Conservation (phyloP, 2,113 vertebrate genomes). For the Harpagus bidentatus region DNA sequence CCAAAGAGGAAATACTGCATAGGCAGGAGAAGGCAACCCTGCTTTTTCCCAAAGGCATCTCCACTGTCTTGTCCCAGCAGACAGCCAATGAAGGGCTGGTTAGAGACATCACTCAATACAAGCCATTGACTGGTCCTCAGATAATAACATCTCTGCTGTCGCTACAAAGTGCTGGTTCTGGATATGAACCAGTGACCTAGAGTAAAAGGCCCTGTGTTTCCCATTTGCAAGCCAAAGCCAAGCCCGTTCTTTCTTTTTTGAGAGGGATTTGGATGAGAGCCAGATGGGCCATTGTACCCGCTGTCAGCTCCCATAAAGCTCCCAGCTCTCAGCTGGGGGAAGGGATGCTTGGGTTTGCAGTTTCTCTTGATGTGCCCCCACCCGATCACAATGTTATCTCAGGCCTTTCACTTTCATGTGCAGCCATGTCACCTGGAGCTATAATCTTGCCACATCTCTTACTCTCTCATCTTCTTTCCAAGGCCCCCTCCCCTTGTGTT, state of each 20-base stretch:
- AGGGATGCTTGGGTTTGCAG: neutral
- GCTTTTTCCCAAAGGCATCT: neutral
- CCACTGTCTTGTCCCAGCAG: neutral
- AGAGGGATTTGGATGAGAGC: neutral
- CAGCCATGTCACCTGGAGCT: conserved; percentile 1
- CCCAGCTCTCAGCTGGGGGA: neutral
- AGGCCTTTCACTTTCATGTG: neutral
- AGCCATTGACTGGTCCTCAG: neutral
- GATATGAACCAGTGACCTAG: conserved; percentile 23
- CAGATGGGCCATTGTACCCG: neutral
- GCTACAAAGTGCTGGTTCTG: neutral
- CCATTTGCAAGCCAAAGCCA: neutral
- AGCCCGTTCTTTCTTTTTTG: neutral
- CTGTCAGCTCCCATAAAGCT: neutral
- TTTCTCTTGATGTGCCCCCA: neutral
- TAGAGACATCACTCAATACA: neutral
- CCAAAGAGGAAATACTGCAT: neutral
- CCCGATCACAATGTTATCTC: neutral
- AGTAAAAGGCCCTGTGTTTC: neutral
- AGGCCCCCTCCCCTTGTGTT: neutral
- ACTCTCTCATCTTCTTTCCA: neutral
- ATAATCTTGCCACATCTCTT: neutral
- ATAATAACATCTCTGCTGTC: neutral
- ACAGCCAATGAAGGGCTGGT: neutral
- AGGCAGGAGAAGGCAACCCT: neutral